Evolutionary conservation across 2,797 vertebrate species (phyloP), one percentile per base, ranked within the genome.

Genomic region (Molossus alvarezi): DNA sequence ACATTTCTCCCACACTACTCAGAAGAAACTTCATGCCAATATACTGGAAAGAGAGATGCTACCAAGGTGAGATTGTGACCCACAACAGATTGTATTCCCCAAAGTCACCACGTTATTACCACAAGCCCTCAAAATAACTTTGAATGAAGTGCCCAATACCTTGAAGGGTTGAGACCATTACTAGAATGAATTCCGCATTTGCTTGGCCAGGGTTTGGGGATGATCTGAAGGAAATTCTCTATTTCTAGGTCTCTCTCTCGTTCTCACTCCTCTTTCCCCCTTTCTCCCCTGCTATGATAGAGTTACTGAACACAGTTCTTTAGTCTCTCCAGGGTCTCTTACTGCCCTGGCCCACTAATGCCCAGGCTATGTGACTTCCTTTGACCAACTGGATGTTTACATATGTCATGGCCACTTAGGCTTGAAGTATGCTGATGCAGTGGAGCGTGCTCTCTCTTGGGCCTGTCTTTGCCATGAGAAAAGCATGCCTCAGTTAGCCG

Each of bases 1-100:
- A 93, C 41, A 7, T 20, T 86, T 93, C 95, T 88, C 94, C 91
- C 95, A 95, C 58, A 88, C 17, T 41, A 4, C 80, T 97, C 92
- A 95, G 75, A 82, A 96, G 85, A 60, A 94, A 93, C 6, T 89
- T 57, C 53, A 90, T 29, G 33, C 53, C 79, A 73, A 87, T 41
- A 93, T 67, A 87, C 25, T 29, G 73, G 90, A 17, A 86, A 88
- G 82, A 97, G 93, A 95, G 12, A 62, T 92, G 14, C 17, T 88
- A 65, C 17, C 15, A 72, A 33, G n/a, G 81, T 96, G 80, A 51
- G 13, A 48, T 33, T 79, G 6, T 5, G 29, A 90, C 76, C 64
- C 60, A 83, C 21, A 91, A 48, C 4, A 76, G 73, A 77, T 13
- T 13, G 6, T 48, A 9, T 67, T 75, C 29, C 48, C 33, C 65